Conservation (phyloP, 2,888 invertebrate genomes). For the Pycnomerus fuliginosus region DNA sequence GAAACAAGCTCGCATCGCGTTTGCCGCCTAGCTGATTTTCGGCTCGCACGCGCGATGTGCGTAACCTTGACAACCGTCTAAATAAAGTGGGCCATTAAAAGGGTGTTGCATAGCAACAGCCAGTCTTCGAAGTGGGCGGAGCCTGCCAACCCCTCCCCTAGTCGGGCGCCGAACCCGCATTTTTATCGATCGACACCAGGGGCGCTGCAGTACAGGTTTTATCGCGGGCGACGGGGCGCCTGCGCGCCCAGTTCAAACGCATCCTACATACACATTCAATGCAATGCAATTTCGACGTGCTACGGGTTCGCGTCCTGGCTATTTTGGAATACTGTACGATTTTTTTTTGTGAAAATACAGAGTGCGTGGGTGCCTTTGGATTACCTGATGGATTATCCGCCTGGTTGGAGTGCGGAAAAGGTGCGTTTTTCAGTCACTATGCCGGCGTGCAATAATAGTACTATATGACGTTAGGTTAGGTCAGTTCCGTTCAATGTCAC, state of each 20-base stretch:
- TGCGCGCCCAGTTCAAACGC: conserved; percentile 15
- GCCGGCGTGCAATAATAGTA: no score
- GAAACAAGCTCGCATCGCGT: no score
- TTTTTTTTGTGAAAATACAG: no score
- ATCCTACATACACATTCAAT: conserved; percentile 8
- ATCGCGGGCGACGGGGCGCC: conserved; percentile 10
- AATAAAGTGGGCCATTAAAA: conserved; percentile 38
- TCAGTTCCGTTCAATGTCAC: conserved; percentile 24
- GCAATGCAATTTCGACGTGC: no score
- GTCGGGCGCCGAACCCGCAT: conserved; percentile 27
- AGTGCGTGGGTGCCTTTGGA: no score
- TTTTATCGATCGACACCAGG: background rate
- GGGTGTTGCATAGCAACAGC: conserved; percentile 41
- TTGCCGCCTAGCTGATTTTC: no score
- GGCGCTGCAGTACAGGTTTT: conserved; percentile 20
- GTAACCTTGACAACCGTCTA: conserved; percentile 41
- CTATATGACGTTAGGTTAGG: conserved; percentile 22
- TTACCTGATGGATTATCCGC: no score
- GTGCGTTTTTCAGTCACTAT: no score
- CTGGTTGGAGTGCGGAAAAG: no score
- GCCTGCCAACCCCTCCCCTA: conserved; percentile 30
- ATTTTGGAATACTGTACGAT: no score
- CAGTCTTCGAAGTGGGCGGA: conserved; percentile 37
- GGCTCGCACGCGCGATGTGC: conserved; percentile 13
- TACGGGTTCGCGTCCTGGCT: no score